Evolutionary conservation across 2,797 vertebrate genomes (phyloP).

Genomic region (Poeciliopsis presidionis): DNA sequence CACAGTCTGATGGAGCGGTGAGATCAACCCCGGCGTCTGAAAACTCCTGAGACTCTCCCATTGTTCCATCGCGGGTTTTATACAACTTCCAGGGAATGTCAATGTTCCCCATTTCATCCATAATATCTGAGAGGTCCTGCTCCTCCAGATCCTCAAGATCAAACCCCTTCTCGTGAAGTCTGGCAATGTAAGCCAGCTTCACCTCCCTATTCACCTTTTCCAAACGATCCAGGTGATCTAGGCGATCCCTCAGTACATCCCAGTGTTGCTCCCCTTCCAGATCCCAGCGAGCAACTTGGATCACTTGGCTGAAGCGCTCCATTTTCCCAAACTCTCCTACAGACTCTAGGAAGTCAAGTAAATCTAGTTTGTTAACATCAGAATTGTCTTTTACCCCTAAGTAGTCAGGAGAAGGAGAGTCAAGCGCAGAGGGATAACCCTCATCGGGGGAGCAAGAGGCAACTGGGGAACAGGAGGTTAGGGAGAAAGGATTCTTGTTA

Average conservation of each 20-base stretch:
- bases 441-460: slow-evolving; percentile 82
- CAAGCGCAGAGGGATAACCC: slow-evolving; percentile 82
- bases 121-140: slow-evolving; percentile 75
- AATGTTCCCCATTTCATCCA: slow-evolving; percentile 82
- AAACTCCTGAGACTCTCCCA: slow-evolving; percentile 82
- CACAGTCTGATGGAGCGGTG: slow-evolving; percentile 81
- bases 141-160: slow-evolving; percentile 79
- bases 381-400: slow-evolving; percentile 72
- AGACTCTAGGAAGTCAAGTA: slow-evolving; percentile 83
- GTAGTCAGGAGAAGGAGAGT: slow-evolving; percentile 79
- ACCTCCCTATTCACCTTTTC: slow-evolving; percentile 84
- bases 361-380: slow-evolving; percentile 74
- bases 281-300: slow-evolving; percentile 82
- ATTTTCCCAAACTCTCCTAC: slow-evolving; percentile 84
- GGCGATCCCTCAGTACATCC: slow-evolving; percentile 79
- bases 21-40: slow-evolving; percentile 85
- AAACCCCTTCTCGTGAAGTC: slow-evolving; percentile 78
- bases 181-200: slow-evolving; percentile 75
- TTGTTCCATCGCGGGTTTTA: slow-evolving; percentile 55
- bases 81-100: slow-evolving; percentile 81
- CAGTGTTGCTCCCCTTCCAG: slow-evolving; percentile 79
- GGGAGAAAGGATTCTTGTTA: slow-evolving; percentile 61
- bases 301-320: slow-evolving; percentile 83
- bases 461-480: slow-evolving; percentile 46
- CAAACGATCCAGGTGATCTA: slow-evolving; percentile 82